Conservation (phyloP, 2,888 invertebrate genomes). For the Epinotia bilunana region DNA sequence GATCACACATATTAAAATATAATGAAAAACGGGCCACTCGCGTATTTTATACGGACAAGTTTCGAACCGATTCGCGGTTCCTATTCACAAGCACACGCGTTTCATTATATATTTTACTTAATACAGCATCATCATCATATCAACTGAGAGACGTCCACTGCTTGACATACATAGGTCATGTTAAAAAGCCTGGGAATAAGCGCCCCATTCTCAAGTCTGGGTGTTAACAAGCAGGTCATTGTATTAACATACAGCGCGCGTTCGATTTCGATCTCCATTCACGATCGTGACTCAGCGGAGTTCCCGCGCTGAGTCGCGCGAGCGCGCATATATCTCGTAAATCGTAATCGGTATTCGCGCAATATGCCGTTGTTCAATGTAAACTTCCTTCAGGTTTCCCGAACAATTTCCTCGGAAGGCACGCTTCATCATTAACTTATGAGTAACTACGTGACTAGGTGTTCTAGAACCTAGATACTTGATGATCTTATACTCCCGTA, state of each 20-base stretch:
- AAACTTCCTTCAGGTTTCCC: conserved; percentile 23
- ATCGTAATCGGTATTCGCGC: conserved; percentile 15
- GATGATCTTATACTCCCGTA: background rate
- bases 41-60: no score
- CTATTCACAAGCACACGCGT: no score
- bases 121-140: no score
- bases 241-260: background rate
- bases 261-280: background rate
- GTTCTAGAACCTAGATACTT: no score
- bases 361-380: conserved; percentile 4
- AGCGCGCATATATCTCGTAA: conserved; percentile 8
- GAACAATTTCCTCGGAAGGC: conserved; percentile 4
- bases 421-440: background rate
- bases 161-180: no score
- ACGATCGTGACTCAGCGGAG: conserved; percentile 9
- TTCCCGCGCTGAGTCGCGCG: conserved; percentile 5
- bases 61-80: no score
- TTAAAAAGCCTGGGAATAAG: background rate
- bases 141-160: no score
- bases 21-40: no score
- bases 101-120: no score
- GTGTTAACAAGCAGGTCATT: conserved; percentile 3
- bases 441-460: conserved; percentile 2
- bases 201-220: background rate
- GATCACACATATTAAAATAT: no score